Conservation (phyloP, 2,797 vertebrate genomes). For the Rhincodon typus region DNA sequence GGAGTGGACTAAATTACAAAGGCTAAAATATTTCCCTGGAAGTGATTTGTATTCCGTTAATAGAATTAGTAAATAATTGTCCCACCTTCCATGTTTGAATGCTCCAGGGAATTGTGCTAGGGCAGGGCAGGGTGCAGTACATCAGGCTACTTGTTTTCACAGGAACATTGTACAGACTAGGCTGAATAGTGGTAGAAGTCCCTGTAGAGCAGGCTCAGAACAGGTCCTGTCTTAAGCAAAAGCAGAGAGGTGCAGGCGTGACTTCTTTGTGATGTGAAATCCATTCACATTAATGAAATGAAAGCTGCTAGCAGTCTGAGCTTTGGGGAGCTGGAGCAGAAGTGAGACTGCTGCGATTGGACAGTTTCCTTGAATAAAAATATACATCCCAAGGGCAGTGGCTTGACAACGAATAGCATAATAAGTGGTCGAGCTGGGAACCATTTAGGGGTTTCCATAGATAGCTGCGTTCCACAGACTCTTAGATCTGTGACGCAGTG, state of each 20-base stretch:
- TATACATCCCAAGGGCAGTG: slow-evolving; percentile 7
- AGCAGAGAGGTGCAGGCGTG: slow-evolving; percentile 37
- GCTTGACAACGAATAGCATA: slow-evolving; percentile 15
- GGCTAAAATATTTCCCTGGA: slow-evolving; percentile 44
- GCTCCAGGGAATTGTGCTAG: slow-evolving; percentile 46
- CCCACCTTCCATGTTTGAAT: slow-evolving; percentile 53
- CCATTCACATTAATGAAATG: slow-evolving; percentile 46
- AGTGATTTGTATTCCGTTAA: slow-evolving; percentile 56
- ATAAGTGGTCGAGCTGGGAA: slow-evolving; percentile 29
- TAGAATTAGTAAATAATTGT: slow-evolving; percentile 70
- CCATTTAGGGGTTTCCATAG: slow-evolving; percentile 19
- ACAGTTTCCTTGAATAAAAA: slow-evolving; percentile 40
- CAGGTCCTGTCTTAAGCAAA: slow-evolving; percentile 7
- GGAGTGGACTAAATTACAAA: slow-evolving; percentile 37
- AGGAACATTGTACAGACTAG: slow-evolving; percentile 63
- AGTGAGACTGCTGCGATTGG: slow-evolving; percentile 38
- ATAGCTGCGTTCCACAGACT: background rate
- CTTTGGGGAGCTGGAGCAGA: background rate
- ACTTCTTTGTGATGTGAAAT: slow-evolving; percentile 48
- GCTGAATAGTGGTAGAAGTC: background rate
- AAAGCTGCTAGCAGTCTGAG: slow-evolving; percentile 45
- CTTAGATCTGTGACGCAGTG: slow-evolving; percentile 11
- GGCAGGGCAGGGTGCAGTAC: slow-evolving; percentile 41
- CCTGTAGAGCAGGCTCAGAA: slow-evolving; percentile 45
- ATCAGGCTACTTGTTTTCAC: slow-evolving; percentile 49